Percentiles rank a stretch among this genome's conserved stretches.
Evolutionary conservation across 2,113 vertebrate genomes (phyloP).

Genomic region (Megaleporinus macrocephalus): DNA sequence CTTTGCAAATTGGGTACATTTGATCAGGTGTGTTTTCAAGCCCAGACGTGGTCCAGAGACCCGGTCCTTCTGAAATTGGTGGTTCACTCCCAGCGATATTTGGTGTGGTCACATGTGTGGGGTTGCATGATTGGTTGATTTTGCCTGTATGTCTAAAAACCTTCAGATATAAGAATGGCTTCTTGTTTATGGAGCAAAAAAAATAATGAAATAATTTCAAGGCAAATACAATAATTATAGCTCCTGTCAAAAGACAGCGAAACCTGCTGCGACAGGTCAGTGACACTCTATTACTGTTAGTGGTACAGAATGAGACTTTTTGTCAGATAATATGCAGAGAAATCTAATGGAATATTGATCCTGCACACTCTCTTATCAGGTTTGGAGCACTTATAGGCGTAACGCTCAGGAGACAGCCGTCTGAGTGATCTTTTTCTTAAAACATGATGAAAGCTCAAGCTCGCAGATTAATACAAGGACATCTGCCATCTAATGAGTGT

Average conservation of each 20-base stretch:
- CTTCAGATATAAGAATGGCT: no score
- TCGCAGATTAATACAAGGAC: not conserved
- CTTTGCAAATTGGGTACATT: no score
- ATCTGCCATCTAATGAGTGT: not conserved
- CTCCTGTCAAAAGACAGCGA: not conserved
- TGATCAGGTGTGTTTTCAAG: no score
- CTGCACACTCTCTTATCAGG: not conserved
- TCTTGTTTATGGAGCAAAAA: no score
- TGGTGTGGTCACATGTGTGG: no score
- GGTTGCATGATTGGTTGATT: no score
- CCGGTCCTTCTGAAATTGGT: no score
- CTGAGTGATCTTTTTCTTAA: not conserved
- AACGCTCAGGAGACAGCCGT: not conserved
- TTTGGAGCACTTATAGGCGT: not conserved
- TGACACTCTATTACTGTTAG: slow-evolving; percentile 29
- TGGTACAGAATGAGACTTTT: not conserved
- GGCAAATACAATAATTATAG: slow-evolving; percentile 18
- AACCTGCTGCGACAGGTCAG: not conserved
- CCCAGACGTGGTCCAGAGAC: no score
- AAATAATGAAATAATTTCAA: not conserved
- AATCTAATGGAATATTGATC: slow-evolving; percentile 36
- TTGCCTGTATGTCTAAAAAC: no score
- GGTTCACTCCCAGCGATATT: no score
- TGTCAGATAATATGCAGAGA: slow-evolving; percentile 19
- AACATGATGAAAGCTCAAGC: not conserved